A percentile compares a stretch with the other conserved stretches of the same genome.
Conservation (phyloP, 1,140 invertebrate species). For the Orchestia grillus region DNA sequence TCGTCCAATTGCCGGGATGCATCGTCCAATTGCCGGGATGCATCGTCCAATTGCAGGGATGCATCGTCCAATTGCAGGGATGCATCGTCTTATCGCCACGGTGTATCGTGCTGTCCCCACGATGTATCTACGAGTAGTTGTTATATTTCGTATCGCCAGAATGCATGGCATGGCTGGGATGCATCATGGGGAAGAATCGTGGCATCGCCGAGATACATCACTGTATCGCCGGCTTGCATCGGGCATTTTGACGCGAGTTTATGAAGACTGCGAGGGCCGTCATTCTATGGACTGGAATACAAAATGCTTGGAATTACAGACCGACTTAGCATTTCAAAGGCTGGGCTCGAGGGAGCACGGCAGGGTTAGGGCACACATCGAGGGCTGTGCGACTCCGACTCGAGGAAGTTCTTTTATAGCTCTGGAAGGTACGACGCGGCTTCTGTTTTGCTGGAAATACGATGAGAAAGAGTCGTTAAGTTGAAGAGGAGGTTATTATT, state of each 20-base stretch:
- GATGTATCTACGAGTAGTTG: too few species aligned
- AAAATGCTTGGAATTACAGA: constrained; percentile 51
- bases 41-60: too few species aligned
- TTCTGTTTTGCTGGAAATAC: neutral
- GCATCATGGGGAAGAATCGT: neutral
- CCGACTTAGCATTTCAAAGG: constrained; percentile 44
- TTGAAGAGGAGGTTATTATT: too few species aligned
- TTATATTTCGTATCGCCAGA: neutral
- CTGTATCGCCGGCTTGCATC: neutral
- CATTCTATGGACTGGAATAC: constrained; percentile 32
- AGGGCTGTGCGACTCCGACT: neutral
- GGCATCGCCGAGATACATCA: neutral
- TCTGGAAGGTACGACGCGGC: neutral
- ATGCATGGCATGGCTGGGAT: neutral
- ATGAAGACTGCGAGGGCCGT: neutral
- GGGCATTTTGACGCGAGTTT: constrained; percentile 6
- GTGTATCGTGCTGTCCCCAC: too few species aligned
- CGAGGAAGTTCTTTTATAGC: neutral
- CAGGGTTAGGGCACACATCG: neutral
- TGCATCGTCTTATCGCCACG: too few species aligned
- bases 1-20: too few species aligned
- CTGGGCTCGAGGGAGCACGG: neutral
- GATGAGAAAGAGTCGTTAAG: neutral
- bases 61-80: too few species aligned
- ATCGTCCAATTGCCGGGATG: too few species aligned